Base-by-base conservation (phyloP, 2,797 vertebrate genomes). In the Balearica regulorum region DNA sequence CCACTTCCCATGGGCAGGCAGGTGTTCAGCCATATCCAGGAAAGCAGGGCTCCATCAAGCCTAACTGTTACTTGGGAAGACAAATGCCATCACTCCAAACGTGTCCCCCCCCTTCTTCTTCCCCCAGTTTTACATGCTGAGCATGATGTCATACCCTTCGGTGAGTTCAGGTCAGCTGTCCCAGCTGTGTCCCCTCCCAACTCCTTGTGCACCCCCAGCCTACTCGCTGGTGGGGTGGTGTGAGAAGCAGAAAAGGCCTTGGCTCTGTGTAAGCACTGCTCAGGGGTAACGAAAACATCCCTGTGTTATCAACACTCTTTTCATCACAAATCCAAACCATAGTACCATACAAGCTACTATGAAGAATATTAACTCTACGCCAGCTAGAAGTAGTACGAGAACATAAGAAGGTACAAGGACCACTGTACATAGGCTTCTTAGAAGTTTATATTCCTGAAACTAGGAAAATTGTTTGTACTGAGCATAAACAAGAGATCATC, bases 51-150 rank as follows among this genome's bases (percentile, higher is more conserved):
- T 61, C 48, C 35, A 6, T 35, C 16, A 31, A 35, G 35, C 0
- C 0, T 35, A 73, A 79, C 8, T 1, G 9, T 79, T 57, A 21
- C 29, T 68, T 55, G 18, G 29, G 54, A 66, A 48, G 35, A 24
- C 22, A 70, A 70, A 15, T 0, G 1, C 19, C 31, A 5, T 53
- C 4, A 33, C 11, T 58, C 8, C 0, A 0, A 31, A 19, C 2
- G 35, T 3, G 65, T 13, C 20, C 3, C 17, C 20, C 11, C 25
- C 2, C n/a, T 33, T 25, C 28, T 66, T 44, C 9, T 39, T 39
- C 39, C 44, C 13, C 7, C 33, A 44, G 33, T 4, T 49, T 53
- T 44, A 21, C 16, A 10, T 48, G 14, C 35, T 25, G 13, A 55
- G 13, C 43, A 37, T 4, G 6, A 49, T 1, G 1, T 39, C 2